Conservation (phyloP, 2,797 vertebrate genomes). For the Glyptemys insculpta region DNA sequence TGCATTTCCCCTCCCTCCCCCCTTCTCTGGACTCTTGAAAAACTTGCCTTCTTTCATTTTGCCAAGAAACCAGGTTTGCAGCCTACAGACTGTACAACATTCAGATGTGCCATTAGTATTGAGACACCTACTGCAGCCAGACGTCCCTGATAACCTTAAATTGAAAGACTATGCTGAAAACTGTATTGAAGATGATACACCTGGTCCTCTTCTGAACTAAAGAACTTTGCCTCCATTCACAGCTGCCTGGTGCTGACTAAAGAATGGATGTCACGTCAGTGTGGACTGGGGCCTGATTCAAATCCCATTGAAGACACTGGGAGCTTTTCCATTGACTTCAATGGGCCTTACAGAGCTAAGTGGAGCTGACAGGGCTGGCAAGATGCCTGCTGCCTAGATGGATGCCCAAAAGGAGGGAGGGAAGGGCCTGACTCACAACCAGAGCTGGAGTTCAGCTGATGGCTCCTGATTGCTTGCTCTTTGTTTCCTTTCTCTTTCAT, state of each 20-base stretch:
- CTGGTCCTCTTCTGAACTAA: not conserved
- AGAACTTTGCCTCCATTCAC: too few relatives aligned
- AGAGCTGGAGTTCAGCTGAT: not conserved
- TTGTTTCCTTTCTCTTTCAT: not conserved
- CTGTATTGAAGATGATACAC: not conserved
- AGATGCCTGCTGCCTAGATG: not conserved
- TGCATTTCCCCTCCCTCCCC: not conserved
- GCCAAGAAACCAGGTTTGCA: not conserved
- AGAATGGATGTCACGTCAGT: not conserved
- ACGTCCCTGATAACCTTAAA: not conserved
- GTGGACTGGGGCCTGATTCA: not conserved
- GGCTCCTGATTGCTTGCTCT: not conserved
- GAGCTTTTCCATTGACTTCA: not conserved
- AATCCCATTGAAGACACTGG: not conserved
- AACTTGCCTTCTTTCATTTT: not conserved
- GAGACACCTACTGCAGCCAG: not conserved
- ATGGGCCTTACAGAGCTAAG: not conserved
- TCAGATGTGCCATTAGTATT: not conserved
- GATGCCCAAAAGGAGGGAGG: not conserved
- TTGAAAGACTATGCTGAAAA: not conserved
- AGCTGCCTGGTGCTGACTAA: not conserved
- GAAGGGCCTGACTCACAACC: not conserved
- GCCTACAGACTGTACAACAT: not conserved
- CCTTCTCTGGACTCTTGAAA: not conserved
- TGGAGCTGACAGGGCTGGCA: not conserved